Evolutionary conservation across 2,888 invertebrate genomes (phyloP), one percentile per base, ranked within the genome.

Genomic region (Nomada flava): DNA sequence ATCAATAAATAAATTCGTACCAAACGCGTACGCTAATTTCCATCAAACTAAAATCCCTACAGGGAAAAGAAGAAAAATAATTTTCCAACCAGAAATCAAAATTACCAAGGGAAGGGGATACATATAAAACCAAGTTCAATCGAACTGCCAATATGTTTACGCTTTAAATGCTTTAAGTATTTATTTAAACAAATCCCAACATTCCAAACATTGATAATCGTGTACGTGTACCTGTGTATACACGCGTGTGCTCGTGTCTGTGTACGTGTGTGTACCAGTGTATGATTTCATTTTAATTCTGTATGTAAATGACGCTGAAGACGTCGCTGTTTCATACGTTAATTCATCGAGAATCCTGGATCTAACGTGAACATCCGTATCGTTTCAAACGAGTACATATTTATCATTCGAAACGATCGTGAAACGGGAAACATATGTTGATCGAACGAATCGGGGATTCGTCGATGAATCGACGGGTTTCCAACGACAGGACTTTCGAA

Each of bases 111-210:
- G 26, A 26, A 26, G 11, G 26, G n/a, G 26, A n/a, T 1, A 23
- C 23, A 18, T n/a, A 44, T 15, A 50, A n/a, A 2, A 50, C 13
- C 60, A 55, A 15, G n/a, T 26, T 13, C 4, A 76, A 71, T 71
- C 47, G 18, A 75, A 44, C 15, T 26, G 44, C 63, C 70, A 42
- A 67, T 53, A 15, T 10, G 75, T 44, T 60, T 83, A 85, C 77
- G 79, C 69, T 85, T 87, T 89, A 88, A 91, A 90, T 91, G 88
- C 90, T 91, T 90, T 83, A 89, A 88, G 86, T 88, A 90, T 91
- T 92, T 91, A 92, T 92, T 91, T 88, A 92, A 92, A 91, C 91
- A 92, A 92, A 92, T 90, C 88, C 88, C 92, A 92, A 92, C 92
- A 90, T 91, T 91, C 89, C 89, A 91, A 92, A 92, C 91, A 92